Conservation (phyloP, 1,140 invertebrate species). For the Drosophila jambulina region DNA sequence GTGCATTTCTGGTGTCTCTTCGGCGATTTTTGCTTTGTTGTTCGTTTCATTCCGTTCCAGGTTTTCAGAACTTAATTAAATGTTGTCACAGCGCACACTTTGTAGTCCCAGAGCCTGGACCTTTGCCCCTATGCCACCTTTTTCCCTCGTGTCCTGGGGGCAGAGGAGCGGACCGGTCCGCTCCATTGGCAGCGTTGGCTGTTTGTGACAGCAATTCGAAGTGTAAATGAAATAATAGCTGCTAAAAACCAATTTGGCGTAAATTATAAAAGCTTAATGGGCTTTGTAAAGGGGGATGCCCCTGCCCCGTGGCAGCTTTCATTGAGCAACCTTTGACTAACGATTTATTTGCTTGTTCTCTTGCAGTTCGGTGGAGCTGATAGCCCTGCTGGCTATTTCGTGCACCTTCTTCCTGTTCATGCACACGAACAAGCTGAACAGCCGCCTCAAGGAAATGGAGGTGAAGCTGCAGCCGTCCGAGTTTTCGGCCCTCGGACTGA, state of each 20-base stretch:
- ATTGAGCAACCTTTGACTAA: conserved; percentile 60
- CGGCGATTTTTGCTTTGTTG: conserved; percentile 48
- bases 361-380: conserved; percentile 90
- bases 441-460: conserved; percentile 91
- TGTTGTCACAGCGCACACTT: conserved; percentile 78
- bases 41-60: conserved; percentile 52
- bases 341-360: conserved; percentile 54
- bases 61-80: conserved; percentile 79
- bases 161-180: neutral
- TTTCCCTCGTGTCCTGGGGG: neutral
- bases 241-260: conserved; percentile 78
- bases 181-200: conserved; percentile 21
- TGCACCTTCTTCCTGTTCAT: conserved; percentile 92
- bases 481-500: conserved; percentile 89
- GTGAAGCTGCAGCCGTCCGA: conserved; percentile 91
- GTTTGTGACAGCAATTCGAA: conserved; percentile 73
- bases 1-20: conserved; percentile 44
- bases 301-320: conserved; percentile 3
- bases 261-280: conserved; percentile 79
- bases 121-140: conserved; percentile 11
- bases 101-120: conserved; percentile 44
- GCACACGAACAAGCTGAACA: conserved; percentile 92
- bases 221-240: conserved; percentile 82
- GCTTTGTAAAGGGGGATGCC: conserved; percentile 36
- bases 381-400: conserved; percentile 91